A percentile compares a stretch with the other conserved stretches of the same genome.
Evolutionary conservation across 2,113 vertebrate genomes (phyloP).

Genomic region (Procavia capensis): DNA sequence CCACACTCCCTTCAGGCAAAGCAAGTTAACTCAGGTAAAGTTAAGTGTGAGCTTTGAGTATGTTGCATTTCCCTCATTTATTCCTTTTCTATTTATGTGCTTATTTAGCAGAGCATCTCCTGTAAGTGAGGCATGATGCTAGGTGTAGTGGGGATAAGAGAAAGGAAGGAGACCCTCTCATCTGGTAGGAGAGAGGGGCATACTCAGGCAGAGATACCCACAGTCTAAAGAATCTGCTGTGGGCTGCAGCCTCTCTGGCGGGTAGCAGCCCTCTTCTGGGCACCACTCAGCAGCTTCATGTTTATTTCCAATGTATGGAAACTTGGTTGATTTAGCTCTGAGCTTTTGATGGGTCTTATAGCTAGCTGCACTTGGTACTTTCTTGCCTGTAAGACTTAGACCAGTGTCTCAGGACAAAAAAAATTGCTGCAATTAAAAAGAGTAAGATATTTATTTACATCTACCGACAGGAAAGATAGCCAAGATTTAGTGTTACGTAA

Average conservation of each 20-base stretch:
- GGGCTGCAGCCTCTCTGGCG: background rate
- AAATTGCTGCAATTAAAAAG: slow-evolving; percentile 26
- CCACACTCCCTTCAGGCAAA: slow-evolving; percentile 96
- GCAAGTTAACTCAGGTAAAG: slow-evolving; percentile 95
- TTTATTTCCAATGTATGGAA: slow-evolving; percentile 9
- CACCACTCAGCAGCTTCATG: background rate
- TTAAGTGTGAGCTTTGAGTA: slow-evolving; percentile 29
- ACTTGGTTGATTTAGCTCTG: background rate
- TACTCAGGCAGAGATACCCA: background rate
- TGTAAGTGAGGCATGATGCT: background rate
- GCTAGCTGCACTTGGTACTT: background rate
- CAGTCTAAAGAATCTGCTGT: rapidly evolving
- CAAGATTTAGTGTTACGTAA: background rate
- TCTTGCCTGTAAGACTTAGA: slow-evolving; percentile 36
- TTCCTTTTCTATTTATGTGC: slow-evolving; percentile 41
- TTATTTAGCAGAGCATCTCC: background rate
- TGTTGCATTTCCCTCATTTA: slow-evolving; percentile 13
- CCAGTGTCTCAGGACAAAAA: slow-evolving; percentile 40
- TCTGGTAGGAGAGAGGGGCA: background rate
- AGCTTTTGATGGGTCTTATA: background rate
- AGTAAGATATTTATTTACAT: background rate
- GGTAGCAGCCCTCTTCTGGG: background rate
- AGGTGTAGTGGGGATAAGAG: too few species aligned
- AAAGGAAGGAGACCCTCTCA: background rate
- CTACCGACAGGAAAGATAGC: slow-evolving; percentile 23